phyloP scores from a whole-genome alignment of 2,888 invertebrate species.

The Drosophila basisetae region DNA sequence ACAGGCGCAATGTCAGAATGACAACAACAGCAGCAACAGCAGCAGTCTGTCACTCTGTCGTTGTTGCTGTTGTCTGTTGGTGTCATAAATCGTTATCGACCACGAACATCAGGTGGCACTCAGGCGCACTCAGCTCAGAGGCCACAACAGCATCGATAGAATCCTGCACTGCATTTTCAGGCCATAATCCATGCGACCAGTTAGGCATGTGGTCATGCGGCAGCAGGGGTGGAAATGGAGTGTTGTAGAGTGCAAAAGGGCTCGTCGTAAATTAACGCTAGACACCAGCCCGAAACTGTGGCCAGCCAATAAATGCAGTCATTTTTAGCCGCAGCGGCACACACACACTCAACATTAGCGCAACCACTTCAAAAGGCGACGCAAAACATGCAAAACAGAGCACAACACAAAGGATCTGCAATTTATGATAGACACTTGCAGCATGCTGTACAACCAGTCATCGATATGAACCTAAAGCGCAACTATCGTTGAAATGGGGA shows the following conservation, averaged over 20 bases:
- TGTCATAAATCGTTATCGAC: conserved; percentile 83
- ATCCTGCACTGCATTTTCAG: conserved; percentile 51
- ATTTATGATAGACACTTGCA: conserved; percentile 62
- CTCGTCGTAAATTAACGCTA: conserved; percentile 78
- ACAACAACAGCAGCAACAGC: conserved; percentile 54
- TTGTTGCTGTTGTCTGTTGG: conserved; percentile 52
- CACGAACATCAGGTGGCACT: conserved; percentile 83
- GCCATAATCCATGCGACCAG: conserved; percentile 57
- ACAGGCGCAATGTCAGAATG: conserved; percentile 63
- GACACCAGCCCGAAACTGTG: conserved; percentile 35
- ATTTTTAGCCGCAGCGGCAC: conserved; percentile 10
- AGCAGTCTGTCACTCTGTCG: conserved; percentile 18
- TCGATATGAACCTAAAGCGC: neutral
- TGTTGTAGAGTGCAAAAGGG: conserved; percentile 45
- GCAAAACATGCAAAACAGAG: conserved; percentile 69
- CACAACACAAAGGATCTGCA: conserved; percentile 64
- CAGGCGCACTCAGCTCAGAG: conserved; percentile 64
- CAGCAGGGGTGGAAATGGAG: neutral
- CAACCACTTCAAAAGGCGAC: conserved; percentile 57
- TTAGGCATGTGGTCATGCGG: conserved; percentile 10
- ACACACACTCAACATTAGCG: conserved; percentile 43
- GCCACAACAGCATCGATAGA: conserved; percentile 18
- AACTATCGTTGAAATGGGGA: neutral
- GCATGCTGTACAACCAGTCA: conserved; percentile 11
- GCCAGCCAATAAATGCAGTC: conserved; percentile 45